Evolutionary conservation across 2,888 invertebrate genomes (phyloP), one percentile per base, ranked within the genome.

Genomic region (Heliconius ismenius): DNA sequence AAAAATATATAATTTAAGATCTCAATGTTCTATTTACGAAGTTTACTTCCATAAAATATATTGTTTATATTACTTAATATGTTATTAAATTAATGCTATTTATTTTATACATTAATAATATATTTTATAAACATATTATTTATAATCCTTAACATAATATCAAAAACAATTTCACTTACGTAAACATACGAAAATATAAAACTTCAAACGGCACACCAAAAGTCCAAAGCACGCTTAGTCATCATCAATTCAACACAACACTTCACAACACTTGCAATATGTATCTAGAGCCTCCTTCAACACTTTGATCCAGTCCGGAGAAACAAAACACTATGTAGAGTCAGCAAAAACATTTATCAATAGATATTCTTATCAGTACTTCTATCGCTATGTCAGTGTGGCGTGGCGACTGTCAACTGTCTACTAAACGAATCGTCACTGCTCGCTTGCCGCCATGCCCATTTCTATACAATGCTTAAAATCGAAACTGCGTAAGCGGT

Each of bases 371-470:
- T 93, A 92, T 93, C 91, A 91, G 91, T 90, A 86, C 89, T 91
- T 87, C 89, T 92, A 92, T 93, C 91, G 92, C 91, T 92, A 92
- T 93, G 93, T 92, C 93, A 93, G 90, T 92, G 91, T 92, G 92
- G 93, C 92, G 93, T 92, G 93, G 92, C 90, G 93, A 92, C 92
- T 93, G 94, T 94, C 94, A 94, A 93, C 89, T 93, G 93, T 93
- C 92, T 93, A 93, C 94, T 94, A 94, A 93, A 92, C 91, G 92
- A 92, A 91, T 92, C 92, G 92, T 92, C 93, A 92, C 90, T 91
- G 91, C 88, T 89, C 87, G 88, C 89, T 89, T 88, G 89, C 90
- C 90, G 93, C 93, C 93, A 92, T 93, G 93, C 94, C 94, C 93
- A 92, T 93, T 92, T 92, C 88, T 83, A 87, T 84, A 84, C 82